Conservation (phyloP, 1,140 invertebrate species). For the Aphidius ervi region DNA sequence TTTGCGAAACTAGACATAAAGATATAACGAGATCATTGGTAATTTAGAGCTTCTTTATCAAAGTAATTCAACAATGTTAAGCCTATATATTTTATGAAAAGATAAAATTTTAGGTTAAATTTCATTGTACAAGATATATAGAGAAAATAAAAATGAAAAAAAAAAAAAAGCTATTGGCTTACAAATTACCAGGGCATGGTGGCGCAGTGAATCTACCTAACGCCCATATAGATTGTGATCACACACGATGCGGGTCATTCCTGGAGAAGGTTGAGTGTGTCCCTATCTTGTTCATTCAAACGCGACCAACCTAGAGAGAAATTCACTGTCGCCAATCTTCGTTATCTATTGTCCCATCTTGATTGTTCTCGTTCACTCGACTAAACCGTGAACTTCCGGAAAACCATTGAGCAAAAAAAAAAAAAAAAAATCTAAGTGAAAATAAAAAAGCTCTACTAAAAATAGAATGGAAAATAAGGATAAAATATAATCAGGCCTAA, state of each 20-base stretch:
- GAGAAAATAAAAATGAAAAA: too few relatives aligned
- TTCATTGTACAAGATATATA: background rate
- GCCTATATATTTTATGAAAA: too few relatives aligned
- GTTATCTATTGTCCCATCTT: conserved; percentile 23
- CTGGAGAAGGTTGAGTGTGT: conserved; percentile 6
- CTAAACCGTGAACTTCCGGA: conserved; percentile 23
- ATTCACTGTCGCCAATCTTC: conserved; percentile 23
- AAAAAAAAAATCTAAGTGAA: conserved; percentile 5
- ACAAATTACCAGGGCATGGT: conserved; percentile 14
- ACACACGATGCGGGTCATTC: conserved; percentile 15
- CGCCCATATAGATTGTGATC: conserved; percentile 18
- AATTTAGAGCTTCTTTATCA: too few relatives aligned
- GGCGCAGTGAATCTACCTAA: conserved; percentile 13
- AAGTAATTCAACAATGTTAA: too few relatives aligned
- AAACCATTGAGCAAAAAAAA: conserved; percentile 14
- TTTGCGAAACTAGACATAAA: too few relatives aligned
- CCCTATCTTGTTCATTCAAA: conserved; percentile 8
- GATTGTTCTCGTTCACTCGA: conserved; percentile 22
- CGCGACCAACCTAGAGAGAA: background rate
- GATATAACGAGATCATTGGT: too few relatives aligned
- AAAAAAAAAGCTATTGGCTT: background rate
- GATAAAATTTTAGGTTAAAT: background rate
- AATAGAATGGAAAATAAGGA: conserved; percentile 14
- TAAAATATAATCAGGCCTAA: conserved; percentile 15
- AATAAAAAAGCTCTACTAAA: conserved; percentile 4